Percentiles rank a stretch among this genome's conserved stretches.
Conservation (phyloP, 2,113 vertebrate species). For the Pyxicephalus adspersus region DNA sequence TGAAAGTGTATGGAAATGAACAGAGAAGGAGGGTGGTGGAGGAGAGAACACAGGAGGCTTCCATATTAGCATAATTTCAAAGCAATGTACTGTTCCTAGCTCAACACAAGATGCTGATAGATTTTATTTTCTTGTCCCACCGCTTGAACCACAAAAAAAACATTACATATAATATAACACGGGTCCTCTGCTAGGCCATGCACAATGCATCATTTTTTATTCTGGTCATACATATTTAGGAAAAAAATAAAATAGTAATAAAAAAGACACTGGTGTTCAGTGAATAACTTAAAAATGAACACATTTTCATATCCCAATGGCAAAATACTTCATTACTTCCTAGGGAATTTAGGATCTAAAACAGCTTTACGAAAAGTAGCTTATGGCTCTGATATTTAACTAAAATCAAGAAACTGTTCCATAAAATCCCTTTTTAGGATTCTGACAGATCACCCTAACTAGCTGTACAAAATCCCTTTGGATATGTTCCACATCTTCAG, state of each 20-base stretch:
- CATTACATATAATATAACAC: constrained; percentile 13
- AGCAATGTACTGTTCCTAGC: constrained; percentile 41
- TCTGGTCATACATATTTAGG: not conserved
- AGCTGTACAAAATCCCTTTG: constrained; percentile 37
- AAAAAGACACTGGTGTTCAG: not conserved
- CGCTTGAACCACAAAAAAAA: constrained; percentile 21
- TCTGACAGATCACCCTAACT: constrained; percentile 42
- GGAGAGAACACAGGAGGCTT: constrained; percentile 46
- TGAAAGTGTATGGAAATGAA: constrained; percentile 52
- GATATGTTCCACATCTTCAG: constrained; percentile 42
- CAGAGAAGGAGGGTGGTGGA: constrained; percentile 1
- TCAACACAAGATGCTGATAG: constrained; percentile 29
- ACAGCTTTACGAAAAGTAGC: constrained; percentile 50
- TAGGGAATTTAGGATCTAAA: constrained; percentile 39
- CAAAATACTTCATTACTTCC: constrained; percentile 48
- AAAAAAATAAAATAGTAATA: constrained; percentile 7
- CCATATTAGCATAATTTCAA: constrained; percentile 53
- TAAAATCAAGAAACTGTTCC: constrained; percentile 41
- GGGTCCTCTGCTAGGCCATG: not conserved
- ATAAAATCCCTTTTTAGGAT: constrained; percentile 56
- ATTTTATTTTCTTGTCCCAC: constrained; percentile 42
- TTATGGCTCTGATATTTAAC: constrained; percentile 43
- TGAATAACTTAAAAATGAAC: constrained; percentile 12
- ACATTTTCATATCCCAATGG: constrained; percentile 35
- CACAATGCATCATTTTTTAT: not conserved